Base-by-base conservation (phyloP, 1,140 invertebrate species). In the Saccostrea cuccullata region DNA sequence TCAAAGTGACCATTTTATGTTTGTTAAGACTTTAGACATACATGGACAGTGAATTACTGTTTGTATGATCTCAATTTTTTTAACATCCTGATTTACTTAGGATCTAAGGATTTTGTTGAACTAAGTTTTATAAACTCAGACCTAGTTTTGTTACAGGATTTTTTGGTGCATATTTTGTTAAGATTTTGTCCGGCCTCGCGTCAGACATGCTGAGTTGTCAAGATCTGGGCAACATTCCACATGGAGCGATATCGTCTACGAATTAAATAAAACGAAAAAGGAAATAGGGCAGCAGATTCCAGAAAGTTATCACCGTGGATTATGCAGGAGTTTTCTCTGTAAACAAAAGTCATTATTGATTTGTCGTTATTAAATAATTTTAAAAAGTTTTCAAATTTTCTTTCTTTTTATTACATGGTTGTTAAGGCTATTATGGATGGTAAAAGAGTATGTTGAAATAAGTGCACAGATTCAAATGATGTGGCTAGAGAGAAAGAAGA, bases 131-230 rank as follows among this genome's bases (percentile, higher is more conserved):
- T 20, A 17, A 77, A 77, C 67, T 73, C 67, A 30, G 67, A 73
- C 70, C 11, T 67, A 30, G 13, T 30, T 77, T 77, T 77, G 70
- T 77, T 77, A 77, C 26, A 77, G 70, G 15, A 30, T 77, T 77
- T 77, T 77, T 77, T 77, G 70, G 70, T 77, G 70, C 70, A 77
- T 36, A 77, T 77, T 77, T 77, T 77, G 70, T 77, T 77, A 67
- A 30, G 70, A 77, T 17, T 77, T 77, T 77, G 70, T 77, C 70
- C 30, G 70, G 30, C 70, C 70, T 77, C 30, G 13, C 13, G 30
- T 30, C 70, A 77, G 23, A 36, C 70, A 30, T 36, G 70, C 70
- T 77, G 70, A 77, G n/a, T 77, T 77, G 70, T 30, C 23, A 77
- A 77, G 70, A 77, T 77, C 70, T 77, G 70, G 70, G 70, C 1